Percentiles rank a stretch among this genome's conserved stretches.
Conservation (phyloP, 2,888 invertebrate species). For the Teleogryllus oceanicus region DNA sequence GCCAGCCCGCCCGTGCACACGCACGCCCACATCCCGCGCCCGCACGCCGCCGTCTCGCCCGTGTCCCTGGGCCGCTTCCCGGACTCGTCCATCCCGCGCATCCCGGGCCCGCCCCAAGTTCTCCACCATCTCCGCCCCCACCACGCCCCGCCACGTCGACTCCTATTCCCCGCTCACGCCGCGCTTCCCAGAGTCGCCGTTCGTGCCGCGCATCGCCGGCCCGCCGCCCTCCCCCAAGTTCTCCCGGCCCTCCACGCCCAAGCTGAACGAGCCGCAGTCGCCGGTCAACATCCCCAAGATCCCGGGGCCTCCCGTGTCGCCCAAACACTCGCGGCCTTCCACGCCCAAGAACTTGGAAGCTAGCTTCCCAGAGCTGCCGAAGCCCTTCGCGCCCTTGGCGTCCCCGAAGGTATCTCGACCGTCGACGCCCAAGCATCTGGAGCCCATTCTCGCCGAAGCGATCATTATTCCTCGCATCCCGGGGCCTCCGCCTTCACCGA, state of each 20-base stretch:
- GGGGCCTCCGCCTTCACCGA: constrained; percentile 35
- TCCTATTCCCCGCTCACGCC: constrained; percentile 24
- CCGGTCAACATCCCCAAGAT: constrained; percentile 32
- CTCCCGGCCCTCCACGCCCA: constrained; percentile 23
- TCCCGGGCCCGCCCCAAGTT: constrained; percentile 32
- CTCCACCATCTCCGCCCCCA: constrained; percentile 29
- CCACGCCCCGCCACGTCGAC: constrained; percentile 26
- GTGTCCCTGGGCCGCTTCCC: constrained; percentile 2
- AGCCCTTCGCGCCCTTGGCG: constrained; percentile 24
- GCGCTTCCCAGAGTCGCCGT: constrained; percentile 22
- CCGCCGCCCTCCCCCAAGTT: constrained; percentile 29
- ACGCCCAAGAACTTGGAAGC: constrained; percentile 24
- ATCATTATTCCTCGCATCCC: constrained; percentile 36
- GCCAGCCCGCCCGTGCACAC: neutral
- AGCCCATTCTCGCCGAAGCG: constrained; percentile 27
- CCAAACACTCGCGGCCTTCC: constrained; percentile 30
- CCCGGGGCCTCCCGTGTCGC: constrained; percentile 32
- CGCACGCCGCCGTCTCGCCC: constrained; percentile 19
- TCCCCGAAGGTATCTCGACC: constrained; percentile 30
- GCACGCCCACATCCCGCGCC: constrained; percentile 30
- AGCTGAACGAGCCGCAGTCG: constrained; percentile 20
- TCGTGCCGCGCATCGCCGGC: constrained; percentile 22
- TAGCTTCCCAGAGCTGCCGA: constrained; percentile 18
- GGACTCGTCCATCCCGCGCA: constrained; percentile 29
- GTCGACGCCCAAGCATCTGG: constrained; percentile 28